phyloP scores from a whole-genome alignment of 2,113 vertebrate genomes.

The Toxostoma redivivum region DNA sequence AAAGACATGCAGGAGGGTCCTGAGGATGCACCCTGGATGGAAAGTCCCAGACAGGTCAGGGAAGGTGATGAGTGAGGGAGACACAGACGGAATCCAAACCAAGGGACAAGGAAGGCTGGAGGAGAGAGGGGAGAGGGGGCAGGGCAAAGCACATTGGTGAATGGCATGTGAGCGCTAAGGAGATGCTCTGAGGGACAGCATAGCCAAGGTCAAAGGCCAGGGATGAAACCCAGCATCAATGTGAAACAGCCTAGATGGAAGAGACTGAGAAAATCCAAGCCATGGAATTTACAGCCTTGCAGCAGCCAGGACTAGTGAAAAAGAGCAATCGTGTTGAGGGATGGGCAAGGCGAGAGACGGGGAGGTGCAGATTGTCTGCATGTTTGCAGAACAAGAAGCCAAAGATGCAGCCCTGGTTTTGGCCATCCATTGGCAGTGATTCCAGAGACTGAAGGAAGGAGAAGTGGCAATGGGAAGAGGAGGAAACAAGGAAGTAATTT shows the following conservation, averaged over 20 bases:
- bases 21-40: not conserved
- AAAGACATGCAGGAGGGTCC: accelerated
- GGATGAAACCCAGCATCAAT: not conserved
- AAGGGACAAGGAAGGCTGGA: not conserved
- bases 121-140: not conserved
- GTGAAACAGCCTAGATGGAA: accelerated
- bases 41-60: not conserved
- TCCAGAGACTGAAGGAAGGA: not conserved
- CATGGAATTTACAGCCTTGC: not conserved
- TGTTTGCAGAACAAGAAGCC: not conserved
- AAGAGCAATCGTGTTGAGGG: not conserved
- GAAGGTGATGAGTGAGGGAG: not conserved
- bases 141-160: not conserved
- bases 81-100: not conserved
- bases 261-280: not conserved
- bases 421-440: not conserved
- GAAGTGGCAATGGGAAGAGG: accelerated
- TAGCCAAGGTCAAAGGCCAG: not conserved
- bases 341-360: not conserved
- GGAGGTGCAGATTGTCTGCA: conserved; percentile 1
- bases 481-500: not conserved
- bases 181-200: not conserved
- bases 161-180: accelerated
- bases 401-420: conserved; percentile 4
- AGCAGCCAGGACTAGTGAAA: not conserved